Evolutionary conservation across 2,888 invertebrate genomes (phyloP).

Genomic region (Lacanobia wlatinum): DNA sequence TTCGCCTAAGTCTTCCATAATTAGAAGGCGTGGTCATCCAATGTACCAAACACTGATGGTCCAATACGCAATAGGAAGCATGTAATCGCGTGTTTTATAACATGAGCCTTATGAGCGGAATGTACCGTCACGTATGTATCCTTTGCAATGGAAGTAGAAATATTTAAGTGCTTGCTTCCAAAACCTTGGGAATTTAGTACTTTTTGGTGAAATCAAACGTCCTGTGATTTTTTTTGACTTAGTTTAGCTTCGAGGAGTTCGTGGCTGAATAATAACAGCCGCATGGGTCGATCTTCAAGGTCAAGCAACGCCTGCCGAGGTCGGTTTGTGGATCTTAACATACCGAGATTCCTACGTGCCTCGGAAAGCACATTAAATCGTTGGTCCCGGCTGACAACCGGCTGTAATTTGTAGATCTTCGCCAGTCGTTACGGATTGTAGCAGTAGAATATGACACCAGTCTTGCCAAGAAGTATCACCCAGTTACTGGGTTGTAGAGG

Average conservation of each 20-base stretch:
- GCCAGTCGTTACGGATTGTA: too few relatives aligned
- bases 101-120: not conserved
- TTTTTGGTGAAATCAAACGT: conserved; percentile 17
- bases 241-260: not conserved
- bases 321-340: too few relatives aligned
- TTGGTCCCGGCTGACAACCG: too few relatives aligned
- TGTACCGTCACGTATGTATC: conserved; percentile 5
- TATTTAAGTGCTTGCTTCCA: conserved; percentile 42
- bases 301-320: too few relatives aligned
- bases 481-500: too few relatives aligned
- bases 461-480: too few relatives aligned
- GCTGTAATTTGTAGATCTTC: too few relatives aligned
- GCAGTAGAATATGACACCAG: too few relatives aligned
- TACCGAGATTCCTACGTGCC: too few relatives aligned
- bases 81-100: conserved; percentile 5
- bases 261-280: too few relatives aligned
- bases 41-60: not conserved
- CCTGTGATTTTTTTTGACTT: not conserved
- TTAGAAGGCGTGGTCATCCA: not conserved
- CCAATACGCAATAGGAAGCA: conserved; percentile 23
- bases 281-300: too few relatives aligned
- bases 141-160: conserved; percentile 10
- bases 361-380: too few relatives aligned
- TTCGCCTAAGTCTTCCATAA: not conserved
- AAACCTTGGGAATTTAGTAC: not conserved